Evolutionary conservation across 2,888 invertebrate genomes (phyloP), one percentile per base, ranked within the genome.

Genomic region (Agrilus mali): DNA sequence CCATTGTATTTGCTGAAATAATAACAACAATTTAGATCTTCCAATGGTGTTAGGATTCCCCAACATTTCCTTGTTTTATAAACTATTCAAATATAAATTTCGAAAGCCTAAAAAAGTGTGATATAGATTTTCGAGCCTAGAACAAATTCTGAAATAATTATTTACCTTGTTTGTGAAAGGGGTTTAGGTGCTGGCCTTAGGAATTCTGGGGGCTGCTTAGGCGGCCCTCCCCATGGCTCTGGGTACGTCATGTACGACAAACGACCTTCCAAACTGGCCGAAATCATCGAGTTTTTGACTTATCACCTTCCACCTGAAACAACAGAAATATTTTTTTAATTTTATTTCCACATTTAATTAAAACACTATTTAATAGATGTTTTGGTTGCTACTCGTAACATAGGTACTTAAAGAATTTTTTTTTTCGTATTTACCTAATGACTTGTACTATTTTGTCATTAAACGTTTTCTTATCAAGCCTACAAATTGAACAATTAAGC

Each of bases 191-290:
- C 75, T 36, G 80, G 80, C 55, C 79, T 71, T 45, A 80, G 71
- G 69, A 80, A 80, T 68, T 79, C 78, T 50, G 70, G 68, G 46
- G 68, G 71, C 58, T 71, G 72, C 51, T 63, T 64, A 47, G 64
- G 64, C 61, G 71, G 72, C 61, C 73, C 72, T 65, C 74, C 70
- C 68, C 73, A 74, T 63, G 71, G 72, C 61, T 74, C 72, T 60
- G 73, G 74, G 69, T 67, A 67, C 53, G 66, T 67, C 67, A 67
- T 67, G 59, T 66, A 65, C 56, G 63, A 60, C 53, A 63, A 53
- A 61, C 71, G 72, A 69, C 77, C 77, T 73, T 78, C 79, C 72
- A 78, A 73, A 66, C 76, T 77, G 65, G 77, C 77, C 63, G 78
- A 77, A 73, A 79, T 78, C 79, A 79, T 79, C 73, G 75, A 72